Evolutionary conservation across 1,140 invertebrate species (phyloP).

Genomic region (Pomacea maculata): DNA sequence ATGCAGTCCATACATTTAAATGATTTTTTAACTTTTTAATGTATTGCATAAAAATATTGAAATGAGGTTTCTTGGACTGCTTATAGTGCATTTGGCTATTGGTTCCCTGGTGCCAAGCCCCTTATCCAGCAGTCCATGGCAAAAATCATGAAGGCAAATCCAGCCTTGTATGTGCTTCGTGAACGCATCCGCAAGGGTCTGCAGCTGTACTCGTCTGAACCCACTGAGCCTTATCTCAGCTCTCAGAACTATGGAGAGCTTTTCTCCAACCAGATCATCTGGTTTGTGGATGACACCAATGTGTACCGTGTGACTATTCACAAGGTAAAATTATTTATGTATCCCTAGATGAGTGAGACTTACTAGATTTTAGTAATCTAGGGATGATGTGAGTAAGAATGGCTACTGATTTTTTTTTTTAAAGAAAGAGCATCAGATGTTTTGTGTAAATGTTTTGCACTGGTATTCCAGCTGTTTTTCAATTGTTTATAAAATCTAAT

Average conservation of each 20-base stretch:
- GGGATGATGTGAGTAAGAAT: too few relatives aligned
- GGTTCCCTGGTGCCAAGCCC: slow-evolving; percentile 99
- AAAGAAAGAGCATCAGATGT: too few relatives aligned
- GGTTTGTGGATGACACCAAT: slow-evolving; percentile 99
- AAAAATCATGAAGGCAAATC: slow-evolving; percentile 99
- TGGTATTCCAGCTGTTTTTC: background rate
- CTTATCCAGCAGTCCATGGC: slow-evolving; percentile 99
- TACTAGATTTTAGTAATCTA: too few relatives aligned
- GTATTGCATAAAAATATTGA: too few relatives aligned
- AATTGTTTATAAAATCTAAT: background rate
- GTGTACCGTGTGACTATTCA: slow-evolving; percentile 99
- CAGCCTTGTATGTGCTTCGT: slow-evolving; percentile 95
- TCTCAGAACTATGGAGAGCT: slow-evolving; percentile 99
- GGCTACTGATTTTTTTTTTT: too few relatives aligned
- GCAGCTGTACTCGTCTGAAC: slow-evolving; percentile 98
- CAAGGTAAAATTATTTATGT: slow-evolving; percentile 70
- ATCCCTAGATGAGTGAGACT: too few relatives aligned
- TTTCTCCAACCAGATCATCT: slow-evolving; percentile 99
- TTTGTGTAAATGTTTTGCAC: background rate
- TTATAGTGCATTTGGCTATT: slow-evolving; percentile 95
- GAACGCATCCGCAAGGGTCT: slow-evolving; percentile 98
- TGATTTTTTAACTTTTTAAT: too few relatives aligned
- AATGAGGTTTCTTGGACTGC: background rate
- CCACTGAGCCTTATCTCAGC: slow-evolving; percentile 98
- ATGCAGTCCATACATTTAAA: too few relatives aligned